Percentiles rank a stretch among this genome's conserved stretches.
phyloP scores from a whole-genome alignment of 2,113 vertebrate genomes.

The Crotalus horridus region DNA sequence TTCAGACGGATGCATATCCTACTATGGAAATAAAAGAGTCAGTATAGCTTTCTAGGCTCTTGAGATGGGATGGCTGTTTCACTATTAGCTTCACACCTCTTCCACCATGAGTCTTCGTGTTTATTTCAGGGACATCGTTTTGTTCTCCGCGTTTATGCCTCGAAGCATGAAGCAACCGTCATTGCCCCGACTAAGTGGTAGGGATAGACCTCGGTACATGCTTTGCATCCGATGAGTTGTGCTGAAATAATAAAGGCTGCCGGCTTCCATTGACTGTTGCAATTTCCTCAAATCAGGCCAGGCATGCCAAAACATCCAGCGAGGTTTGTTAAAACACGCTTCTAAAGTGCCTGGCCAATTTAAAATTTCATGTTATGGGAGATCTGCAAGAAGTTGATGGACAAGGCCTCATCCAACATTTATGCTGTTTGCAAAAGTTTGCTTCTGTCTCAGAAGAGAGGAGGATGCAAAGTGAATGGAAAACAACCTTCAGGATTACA shows the following conservation, averaged over 20 bases:
- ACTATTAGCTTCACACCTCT: neutral
- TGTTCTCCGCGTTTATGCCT: neutral
- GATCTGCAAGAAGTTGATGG: neutral
- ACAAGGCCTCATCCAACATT: constrained; percentile 13
- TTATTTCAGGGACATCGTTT: neutral
- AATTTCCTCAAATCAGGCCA: constrained; percentile 18
- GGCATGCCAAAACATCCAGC: constrained; percentile 9
- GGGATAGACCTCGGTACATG: neutral
- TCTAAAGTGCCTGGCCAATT: constrained; percentile 5
- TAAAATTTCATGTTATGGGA: neutral
- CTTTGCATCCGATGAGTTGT: constrained; percentile 3
- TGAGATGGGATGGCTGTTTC: neutral
- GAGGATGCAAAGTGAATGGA: neutral
- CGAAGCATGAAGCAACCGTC: neutral
- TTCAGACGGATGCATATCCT: neutral
- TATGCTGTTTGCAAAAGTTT: neutral
- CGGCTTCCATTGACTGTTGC: constrained; percentile 2
- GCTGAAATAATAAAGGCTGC: neutral
- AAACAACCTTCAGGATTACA: neutral
- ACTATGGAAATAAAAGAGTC: neutral
- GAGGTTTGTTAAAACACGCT: constrained; percentile 11
- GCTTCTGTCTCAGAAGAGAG: neutral
- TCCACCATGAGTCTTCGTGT: neutral
- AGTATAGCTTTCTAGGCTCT: neutral
- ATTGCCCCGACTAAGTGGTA: neutral